These are phyloP conservation scores for Lichenostomus cassidix DNA, from an alignment of 2,113 vertebrate genomes.

Conservation along the genomic window DNA sequence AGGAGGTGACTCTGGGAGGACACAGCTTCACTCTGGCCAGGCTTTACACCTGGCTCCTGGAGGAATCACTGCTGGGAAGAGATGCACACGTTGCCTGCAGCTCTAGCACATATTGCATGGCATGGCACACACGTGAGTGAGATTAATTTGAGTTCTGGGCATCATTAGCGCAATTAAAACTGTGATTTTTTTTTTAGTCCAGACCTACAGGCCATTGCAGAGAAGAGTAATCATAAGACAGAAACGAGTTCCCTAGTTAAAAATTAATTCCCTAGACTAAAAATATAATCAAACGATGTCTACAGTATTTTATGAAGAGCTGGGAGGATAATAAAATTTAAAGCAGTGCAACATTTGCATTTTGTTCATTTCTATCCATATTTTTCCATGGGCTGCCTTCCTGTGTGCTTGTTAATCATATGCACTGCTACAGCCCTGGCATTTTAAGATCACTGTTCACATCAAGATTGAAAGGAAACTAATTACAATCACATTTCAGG, in stretches of 20 bases:
- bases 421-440: conserved; percentile 55
- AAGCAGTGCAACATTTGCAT: conserved; percentile 59
- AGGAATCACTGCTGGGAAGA: background rate
- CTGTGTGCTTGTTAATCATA: conserved; percentile 50
- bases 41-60: background rate
- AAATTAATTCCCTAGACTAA: conserved; percentile 69
- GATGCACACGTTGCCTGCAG: background rate
- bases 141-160: conserved; percentile 58
- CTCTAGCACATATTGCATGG: background rate
- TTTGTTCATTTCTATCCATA: conserved; percentile 41
- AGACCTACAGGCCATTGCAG: conserved; percentile 52
- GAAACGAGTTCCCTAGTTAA: conserved; percentile 57
- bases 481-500: conserved; percentile 55
- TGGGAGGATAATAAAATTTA: conserved; percentile 66
- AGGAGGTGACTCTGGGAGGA: background rate
- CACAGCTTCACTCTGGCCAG: background rate
- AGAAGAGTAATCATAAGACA: conserved; percentile 48
- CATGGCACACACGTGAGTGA: conserved; percentile 35
- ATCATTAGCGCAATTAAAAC: conserved; percentile 64
- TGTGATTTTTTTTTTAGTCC: conserved; percentile 55
- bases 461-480: conserved; percentile 60
- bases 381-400: conserved; percentile 48
- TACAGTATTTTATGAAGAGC: conserved; percentile 63
- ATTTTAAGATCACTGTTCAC: conserved; percentile 64
- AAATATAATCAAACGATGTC: conserved; percentile 65